A percentile compares a stretch with the other conserved stretches of the same genome.
These are phyloP conservation scores for Nyctibius bracteatus DNA, from an alignment of 2,113 vertebrate genomes.

Conservation along the genomic window DNA sequence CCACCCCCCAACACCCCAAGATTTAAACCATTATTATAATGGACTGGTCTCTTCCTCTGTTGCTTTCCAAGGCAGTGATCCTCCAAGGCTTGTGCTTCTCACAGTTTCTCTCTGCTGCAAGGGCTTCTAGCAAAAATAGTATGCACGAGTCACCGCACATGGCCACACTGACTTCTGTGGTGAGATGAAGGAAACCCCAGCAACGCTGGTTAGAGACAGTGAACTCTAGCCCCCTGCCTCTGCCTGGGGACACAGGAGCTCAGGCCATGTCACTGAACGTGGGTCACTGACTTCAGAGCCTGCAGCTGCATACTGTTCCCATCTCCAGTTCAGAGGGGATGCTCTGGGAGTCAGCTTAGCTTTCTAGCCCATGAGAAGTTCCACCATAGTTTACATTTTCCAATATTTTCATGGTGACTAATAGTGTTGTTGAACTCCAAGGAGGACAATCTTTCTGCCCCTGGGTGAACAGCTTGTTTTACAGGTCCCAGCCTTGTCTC, in stretches of 20 bases:
- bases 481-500: not conserved
- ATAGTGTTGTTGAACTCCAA: slow-evolving; percentile 5
- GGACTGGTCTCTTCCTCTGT: not conserved
- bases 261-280: not conserved
- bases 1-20: not conserved
- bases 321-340: not conserved
- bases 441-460: not conserved
- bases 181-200: not conserved
- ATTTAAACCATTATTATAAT: not conserved
- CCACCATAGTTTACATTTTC: not conserved
- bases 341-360: not conserved
- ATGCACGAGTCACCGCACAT: fast-evolving
- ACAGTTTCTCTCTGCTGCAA: not conserved
- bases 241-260: not conserved
- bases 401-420: slow-evolving; percentile 13
- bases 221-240: not conserved
- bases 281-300: not conserved
- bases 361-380: not conserved
- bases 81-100: not conserved
- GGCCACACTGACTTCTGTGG: not conserved
- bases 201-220: not conserved
- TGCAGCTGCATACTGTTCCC: not conserved
- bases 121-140: not conserved
- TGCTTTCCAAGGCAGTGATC: not conserved
- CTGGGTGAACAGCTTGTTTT: not conserved